phyloP scores from a whole-genome alignment of 1,140 invertebrate species.

The Cotesia chilonis region DNA sequence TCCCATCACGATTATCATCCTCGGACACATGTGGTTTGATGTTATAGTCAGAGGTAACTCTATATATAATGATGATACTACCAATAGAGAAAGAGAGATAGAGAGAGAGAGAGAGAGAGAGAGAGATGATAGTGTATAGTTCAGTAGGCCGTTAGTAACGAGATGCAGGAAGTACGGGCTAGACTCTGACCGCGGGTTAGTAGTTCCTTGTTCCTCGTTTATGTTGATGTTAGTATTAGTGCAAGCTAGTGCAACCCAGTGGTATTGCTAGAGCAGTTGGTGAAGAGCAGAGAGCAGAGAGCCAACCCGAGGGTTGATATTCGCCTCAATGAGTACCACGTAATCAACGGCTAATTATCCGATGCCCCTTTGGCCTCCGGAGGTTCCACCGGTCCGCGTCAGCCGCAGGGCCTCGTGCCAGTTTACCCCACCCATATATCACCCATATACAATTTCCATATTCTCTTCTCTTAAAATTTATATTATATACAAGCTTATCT shows the following conservation, averaged over 20 bases:
- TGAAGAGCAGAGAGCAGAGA: constrained; percentile 22
- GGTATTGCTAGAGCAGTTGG: constrained; percentile 35
- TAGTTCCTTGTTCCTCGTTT: not conserved
- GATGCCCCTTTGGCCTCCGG: constrained; percentile 55
- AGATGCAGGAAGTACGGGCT: constrained; percentile 61
- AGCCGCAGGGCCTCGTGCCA: constrained; percentile 28
- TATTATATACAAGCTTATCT: constrained; percentile 12
- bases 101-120: constrained; percentile 33
- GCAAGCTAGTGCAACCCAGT: not conserved
- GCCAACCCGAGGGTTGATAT: constrained; percentile 56
- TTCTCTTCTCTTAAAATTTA: constrained; percentile 39
- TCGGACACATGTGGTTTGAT: constrained; percentile 14
- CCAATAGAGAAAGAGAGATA: not conserved
- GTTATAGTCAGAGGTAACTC: not conserved
- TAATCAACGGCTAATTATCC: constrained; percentile 66
- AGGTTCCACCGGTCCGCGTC: constrained; percentile 43
- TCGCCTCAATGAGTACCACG: constrained; percentile 60
- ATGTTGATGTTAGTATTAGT: no score
- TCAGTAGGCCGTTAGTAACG: constrained; percentile 55
- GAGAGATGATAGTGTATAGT: constrained; percentile 51
- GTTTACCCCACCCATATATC: not conserved
- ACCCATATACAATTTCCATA: constrained; percentile 14
- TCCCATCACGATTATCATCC: no score
- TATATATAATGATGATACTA: no score
- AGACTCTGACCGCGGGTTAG: constrained; percentile 29